Evolutionary conservation across 2,797 vertebrate genomes (phyloP).

Genomic region (Psittacula derbiana): DNA sequence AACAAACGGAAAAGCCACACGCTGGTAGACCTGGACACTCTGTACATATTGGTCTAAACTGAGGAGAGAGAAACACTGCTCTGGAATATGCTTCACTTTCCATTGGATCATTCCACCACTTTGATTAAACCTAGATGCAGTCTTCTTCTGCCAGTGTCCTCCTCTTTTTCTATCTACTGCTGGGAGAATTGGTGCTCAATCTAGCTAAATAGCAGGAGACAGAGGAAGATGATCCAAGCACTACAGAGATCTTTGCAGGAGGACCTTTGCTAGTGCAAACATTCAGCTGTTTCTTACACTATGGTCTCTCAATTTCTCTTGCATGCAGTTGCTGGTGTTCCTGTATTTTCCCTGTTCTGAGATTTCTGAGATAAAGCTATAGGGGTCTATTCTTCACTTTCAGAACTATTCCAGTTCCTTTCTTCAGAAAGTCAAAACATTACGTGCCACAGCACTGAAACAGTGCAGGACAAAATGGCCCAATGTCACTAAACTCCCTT

Average conservation of each 20-base stretch:
- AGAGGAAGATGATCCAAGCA: background rate
- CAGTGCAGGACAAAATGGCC: background rate
- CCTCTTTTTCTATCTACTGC: background rate
- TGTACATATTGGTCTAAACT: background rate
- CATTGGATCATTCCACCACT: background rate
- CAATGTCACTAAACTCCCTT: background rate
- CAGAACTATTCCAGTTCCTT: background rate
- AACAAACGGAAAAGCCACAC: background rate
- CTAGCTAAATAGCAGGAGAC: background rate
- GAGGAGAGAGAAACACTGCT: background rate
- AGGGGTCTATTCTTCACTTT: background rate
- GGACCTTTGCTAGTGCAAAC: background rate
- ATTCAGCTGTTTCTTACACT: background rate
- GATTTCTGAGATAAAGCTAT: background rate
- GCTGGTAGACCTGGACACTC: background rate
- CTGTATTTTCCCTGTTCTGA: background rate
- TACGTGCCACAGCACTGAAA: background rate
- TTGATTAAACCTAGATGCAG: background rate
- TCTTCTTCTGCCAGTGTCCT: background rate
- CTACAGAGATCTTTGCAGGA: background rate
- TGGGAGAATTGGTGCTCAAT: background rate
- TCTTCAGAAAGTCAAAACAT: background rate
- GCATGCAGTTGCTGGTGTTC: background rate
- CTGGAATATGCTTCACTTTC: background rate
- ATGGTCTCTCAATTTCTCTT: background rate